These are phyloP conservation scores for Cardiocondyla obscurior DNA, from an alignment of 1,140 invertebrate genomes.

Conservation along the genomic window DNA sequence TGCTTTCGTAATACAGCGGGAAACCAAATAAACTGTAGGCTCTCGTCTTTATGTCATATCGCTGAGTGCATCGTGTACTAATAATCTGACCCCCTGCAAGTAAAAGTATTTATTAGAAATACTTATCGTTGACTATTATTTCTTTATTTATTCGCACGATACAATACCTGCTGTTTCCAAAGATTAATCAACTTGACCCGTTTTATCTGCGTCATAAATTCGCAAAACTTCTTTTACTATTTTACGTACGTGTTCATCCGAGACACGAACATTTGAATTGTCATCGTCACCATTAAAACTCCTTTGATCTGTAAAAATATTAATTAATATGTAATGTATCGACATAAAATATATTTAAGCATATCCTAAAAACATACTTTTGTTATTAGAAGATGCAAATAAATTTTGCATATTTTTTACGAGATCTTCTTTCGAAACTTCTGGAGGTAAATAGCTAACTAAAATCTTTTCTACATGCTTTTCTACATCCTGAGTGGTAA, in stretches of 20 bases:
- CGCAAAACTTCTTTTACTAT: slow-evolving; percentile 90
- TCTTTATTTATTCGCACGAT: not conserved
- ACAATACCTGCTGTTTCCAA: slow-evolving; percentile 90
- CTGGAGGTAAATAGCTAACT: slow-evolving; percentile 70
- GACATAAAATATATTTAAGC: not conserved
- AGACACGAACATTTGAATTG: not conserved
- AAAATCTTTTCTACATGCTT: slow-evolving; percentile 75
- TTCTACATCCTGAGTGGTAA: slow-evolving; percentile 69
- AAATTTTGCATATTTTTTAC: slow-evolving; percentile 77
- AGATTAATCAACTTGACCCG: slow-evolving; percentile 93
- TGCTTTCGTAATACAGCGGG: slow-evolving; percentile 93
- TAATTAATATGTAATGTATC: not conserved
- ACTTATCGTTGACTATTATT: not conserved
- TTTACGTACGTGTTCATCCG: slow-evolving; percentile 84
- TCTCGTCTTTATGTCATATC: slow-evolving; percentile 92
- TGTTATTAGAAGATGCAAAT: slow-evolving; percentile 51
- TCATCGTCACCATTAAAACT: not conserved
- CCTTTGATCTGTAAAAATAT: slow-evolving; percentile 23
- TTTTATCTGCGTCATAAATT: slow-evolving; percentile 96
- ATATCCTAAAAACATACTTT: slow-evolving; percentile 40
- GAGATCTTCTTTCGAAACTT: slow-evolving; percentile 79
- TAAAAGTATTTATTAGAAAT: not conserved
- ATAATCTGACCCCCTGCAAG: slow-evolving; percentile 93
- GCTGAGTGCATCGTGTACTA: slow-evolving; percentile 96
- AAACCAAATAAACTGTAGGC: slow-evolving; percentile 93